Evolutionary conservation across 2,888 invertebrate species (phyloP), one percentile per base, ranked within the genome.

Genomic region (Oxycera nigricornis): DNA sequence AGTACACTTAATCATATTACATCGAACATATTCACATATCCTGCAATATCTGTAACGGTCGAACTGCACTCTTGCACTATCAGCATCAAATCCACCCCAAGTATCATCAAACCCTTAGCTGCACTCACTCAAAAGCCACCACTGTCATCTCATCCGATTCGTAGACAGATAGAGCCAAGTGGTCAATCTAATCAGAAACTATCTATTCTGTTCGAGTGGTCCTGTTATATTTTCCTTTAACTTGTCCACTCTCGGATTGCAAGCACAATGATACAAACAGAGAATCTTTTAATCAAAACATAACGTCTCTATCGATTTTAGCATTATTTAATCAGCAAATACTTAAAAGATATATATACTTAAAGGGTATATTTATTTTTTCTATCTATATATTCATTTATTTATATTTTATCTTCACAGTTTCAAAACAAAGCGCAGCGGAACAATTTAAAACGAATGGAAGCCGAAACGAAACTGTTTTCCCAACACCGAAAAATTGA

Each of bases 381-480:
- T n/a, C n/a, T n/a, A n/a, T n/a, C n/a, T n/a, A n/a, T n/a, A n/a
- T n/a, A n/a, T n/a, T n/a, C n/a, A n/a, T n/a, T n/a, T n/a, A n/a
- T n/a, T n/a, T n/a, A n/a, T n/a, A n/a, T n/a, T n/a, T n/a, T n/a
- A n/a, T n/a, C n/a, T n/a, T n/a, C n/a, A n/a, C n/a, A 52, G 20
- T 39, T 11, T 62, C 62, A n/a, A 17, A 70, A 52, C 70, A 26
- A 30, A 31, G 52, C 55, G 28, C 22, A 52, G 70, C 70, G 70
- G 55, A 65, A 65, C 65, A 65, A 72, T 59, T 68, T 73, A 39
- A 61, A 75, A 61, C 73, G 75, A 68, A 46, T 73, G 75, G 72
- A 75, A 73, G 73, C 68, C 73, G 73, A 73, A 67, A 67, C 67
- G 68, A 75, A 61, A 75, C 75, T 75, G 73, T 52, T 26, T 39